phyloP scores from a whole-genome alignment of 2,888 invertebrate species.

The Teinopalpus imperialis region DNA sequence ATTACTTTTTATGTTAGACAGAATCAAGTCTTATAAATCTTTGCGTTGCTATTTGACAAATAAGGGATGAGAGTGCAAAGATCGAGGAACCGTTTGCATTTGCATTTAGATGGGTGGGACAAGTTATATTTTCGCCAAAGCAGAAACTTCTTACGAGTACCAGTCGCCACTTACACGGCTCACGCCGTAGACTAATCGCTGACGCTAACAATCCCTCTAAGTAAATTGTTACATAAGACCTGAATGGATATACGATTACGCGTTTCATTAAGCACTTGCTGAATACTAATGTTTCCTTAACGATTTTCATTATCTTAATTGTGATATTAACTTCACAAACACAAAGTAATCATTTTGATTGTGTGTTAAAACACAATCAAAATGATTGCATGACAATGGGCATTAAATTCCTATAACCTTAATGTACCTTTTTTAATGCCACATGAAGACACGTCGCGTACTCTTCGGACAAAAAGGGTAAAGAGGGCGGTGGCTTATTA shows the following conservation, averaged over 20 bases:
- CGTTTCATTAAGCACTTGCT: neutral
- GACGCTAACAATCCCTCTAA: slow-evolving; percentile 43
- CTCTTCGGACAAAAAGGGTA: no score
- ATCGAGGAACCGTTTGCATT: slow-evolving; percentile 64
- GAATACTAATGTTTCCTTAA: slow-evolving; percentile 7
- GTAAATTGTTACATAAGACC: slow-evolving; percentile 23
- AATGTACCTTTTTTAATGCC: no score
- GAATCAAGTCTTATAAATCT: slow-evolving; percentile 46
- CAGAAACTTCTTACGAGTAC: slow-evolving; percentile 31
- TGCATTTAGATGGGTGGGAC: slow-evolving; percentile 73
- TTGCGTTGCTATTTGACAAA: slow-evolving; percentile 51
- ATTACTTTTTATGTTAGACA: slow-evolving; percentile 33
- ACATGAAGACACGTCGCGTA: no score
- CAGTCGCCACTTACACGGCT: slow-evolving; percentile 37
- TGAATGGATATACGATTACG: slow-evolving; percentile 10
- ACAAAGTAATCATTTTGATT: neutral
- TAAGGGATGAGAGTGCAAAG: slow-evolving; percentile 65
- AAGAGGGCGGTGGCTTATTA: no score
- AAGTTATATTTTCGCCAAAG: slow-evolving; percentile 54
- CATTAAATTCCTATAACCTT: no score
- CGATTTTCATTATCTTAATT: neutral
- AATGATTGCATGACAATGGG: no score
- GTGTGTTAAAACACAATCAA: no score
- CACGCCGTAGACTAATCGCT: slow-evolving; percentile 50
- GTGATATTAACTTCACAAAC: neutral